phyloP scores from a whole-genome alignment of 2,888 invertebrate species.

The Mythimna albipuncta region DNA sequence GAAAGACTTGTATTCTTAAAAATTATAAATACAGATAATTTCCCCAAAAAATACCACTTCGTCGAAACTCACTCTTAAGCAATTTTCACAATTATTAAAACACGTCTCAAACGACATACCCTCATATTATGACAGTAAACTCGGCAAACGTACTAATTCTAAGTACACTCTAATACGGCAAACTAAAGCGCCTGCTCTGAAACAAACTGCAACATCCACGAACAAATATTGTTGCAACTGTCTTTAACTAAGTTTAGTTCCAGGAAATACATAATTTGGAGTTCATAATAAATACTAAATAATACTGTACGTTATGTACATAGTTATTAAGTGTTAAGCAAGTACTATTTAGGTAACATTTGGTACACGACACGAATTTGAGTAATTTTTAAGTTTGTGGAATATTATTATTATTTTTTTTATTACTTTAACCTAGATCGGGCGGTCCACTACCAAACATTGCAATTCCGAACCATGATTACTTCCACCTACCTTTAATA shows the following conservation, averaged over 20 bases:
- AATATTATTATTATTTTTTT: no score
- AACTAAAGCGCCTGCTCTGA: conserved; percentile 47
- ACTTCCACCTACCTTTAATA: no score
- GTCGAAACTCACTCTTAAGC: no score
- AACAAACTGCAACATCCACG: conserved; percentile 49
- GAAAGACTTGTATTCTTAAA: no score
- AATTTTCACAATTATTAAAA: neutral
- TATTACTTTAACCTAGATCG: no score
- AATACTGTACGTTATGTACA: neutral
- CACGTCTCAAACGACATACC: neutral
- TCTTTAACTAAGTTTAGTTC: conserved; percentile 25
- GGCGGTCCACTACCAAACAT: no score
- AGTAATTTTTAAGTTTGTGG: no score
- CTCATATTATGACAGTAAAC: neutral
- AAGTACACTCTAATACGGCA: conserved; percentile 5
- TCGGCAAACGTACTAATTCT: conserved; percentile 12
- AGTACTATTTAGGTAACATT: neutral
- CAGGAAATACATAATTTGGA: conserved; percentile 19
- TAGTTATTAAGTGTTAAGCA: neutral
- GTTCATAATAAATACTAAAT: conserved; percentile 33
- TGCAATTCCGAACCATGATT: no score
- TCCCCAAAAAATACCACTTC: no score
- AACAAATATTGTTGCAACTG: conserved; percentile 52
- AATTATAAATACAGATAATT: no score
- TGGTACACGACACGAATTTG: neutral